Evolutionary conservation across 2,797 vertebrate species (phyloP).

Genomic region (Danio kyathit): DNA sequence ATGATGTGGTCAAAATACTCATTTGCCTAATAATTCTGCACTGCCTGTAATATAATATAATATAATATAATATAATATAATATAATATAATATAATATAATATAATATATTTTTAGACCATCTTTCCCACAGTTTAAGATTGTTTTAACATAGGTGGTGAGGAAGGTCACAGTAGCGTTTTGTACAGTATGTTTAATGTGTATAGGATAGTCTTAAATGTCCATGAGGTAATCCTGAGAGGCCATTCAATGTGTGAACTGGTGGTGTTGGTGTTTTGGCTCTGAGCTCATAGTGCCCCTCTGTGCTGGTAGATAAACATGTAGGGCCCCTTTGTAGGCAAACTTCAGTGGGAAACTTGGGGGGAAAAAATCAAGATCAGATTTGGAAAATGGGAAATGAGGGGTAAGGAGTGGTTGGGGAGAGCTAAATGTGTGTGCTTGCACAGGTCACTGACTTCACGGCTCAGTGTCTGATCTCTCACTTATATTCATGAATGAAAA

Average conservation of each 20-base stretch:
- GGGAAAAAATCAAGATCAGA: conserved; percentile 43
- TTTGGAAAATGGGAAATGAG: conserved; percentile 57
- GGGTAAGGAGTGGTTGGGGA: conserved; percentile 56
- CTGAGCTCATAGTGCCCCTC: conserved; percentile 60
- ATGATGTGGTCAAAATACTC: too few relatives aligned
- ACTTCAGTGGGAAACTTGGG: conserved; percentile 38
- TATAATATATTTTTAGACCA: too few relatives aligned
- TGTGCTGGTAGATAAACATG: conserved; percentile 65
- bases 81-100: too few relatives aligned
- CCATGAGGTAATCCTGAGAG: conserved; percentile 50
- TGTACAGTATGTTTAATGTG: conserved; percentile 14
- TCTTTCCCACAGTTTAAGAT: conserved; percentile 4
- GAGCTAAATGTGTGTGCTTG: conserved; percentile 50
- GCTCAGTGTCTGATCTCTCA: conserved; percentile 41
- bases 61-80: too few relatives aligned
- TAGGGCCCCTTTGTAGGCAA: conserved; percentile 35
- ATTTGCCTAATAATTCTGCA: too few relatives aligned
- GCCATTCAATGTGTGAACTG: conserved; percentile 40
- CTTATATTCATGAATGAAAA: conserved; percentile 44
- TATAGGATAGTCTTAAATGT: conserved; percentile 42
- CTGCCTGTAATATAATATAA: too few relatives aligned
- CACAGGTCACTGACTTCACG: conserved; percentile 52
- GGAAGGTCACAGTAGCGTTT: neutral
- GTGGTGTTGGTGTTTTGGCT: conserved; percentile 40
- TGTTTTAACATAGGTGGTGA: conserved; percentile 7